Conservation (phyloP, 2,797 vertebrate species). For the Liasis olivaceus region DNA sequence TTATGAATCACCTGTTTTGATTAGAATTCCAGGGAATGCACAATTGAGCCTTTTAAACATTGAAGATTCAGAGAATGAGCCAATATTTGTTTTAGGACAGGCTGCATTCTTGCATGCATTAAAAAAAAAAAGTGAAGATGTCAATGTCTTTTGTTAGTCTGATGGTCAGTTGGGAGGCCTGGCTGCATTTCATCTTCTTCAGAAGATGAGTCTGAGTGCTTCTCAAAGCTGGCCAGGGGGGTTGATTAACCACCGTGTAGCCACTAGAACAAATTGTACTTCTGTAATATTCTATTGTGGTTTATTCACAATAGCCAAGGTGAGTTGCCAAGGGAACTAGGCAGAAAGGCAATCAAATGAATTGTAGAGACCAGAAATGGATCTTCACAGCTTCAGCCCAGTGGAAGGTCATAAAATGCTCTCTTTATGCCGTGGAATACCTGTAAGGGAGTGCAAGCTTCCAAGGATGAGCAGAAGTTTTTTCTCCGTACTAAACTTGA, state of each 20-base stretch:
- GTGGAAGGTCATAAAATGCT: background rate
- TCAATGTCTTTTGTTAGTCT: background rate
- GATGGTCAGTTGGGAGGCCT: background rate
- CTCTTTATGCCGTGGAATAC: background rate
- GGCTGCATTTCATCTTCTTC: background rate
- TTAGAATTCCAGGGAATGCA: background rate
- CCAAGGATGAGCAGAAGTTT: background rate
- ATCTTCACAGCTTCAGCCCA: constrained; percentile 5
- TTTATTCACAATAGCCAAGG: constrained; percentile 8
- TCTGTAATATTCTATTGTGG: constrained; percentile 6
- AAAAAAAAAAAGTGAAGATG: background rate
- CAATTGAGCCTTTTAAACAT: background rate
- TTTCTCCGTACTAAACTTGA: too few species aligned
- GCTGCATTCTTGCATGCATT: background rate
- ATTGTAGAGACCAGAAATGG: constrained; percentile 19
- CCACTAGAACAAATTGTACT: background rate
- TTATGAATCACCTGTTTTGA: background rate
- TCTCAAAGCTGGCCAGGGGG: background rate
- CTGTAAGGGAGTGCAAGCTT: background rate
- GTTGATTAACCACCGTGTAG: background rate
- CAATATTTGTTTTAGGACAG: background rate
- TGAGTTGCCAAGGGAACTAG: constrained; percentile 16
- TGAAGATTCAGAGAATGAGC: background rate
- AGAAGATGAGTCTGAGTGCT: background rate
- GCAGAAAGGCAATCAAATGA: background rate